A percentile compares a stretch with the other conserved stretches of the same genome.
Conservation (phyloP, 2,113 vertebrate species). For the Pteronura brasiliensis region DNA sequence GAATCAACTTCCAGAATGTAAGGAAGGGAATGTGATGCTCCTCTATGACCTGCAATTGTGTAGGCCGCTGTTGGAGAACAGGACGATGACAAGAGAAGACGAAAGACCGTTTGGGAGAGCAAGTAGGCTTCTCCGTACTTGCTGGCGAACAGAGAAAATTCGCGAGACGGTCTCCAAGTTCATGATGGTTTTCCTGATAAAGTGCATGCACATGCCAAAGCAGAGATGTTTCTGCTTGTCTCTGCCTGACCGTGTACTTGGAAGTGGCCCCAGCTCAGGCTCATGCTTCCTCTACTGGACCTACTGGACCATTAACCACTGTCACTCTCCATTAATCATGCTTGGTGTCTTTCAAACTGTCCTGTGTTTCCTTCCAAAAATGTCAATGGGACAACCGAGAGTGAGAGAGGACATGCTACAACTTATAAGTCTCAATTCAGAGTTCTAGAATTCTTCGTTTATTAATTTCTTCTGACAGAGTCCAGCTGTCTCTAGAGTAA, state of each 20-base stretch:
- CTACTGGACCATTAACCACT: background rate
- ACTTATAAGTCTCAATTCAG: conserved; percentile 22
- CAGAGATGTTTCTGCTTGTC: background rate
- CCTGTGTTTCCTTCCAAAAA: conserved; percentile 39
- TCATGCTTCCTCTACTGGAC: background rate
- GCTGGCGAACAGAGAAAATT: background rate
- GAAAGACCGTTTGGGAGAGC: background rate
- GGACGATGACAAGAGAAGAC: background rate
- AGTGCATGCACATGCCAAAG: background rate
- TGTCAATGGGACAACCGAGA: background rate
- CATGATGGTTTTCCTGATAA: background rate
- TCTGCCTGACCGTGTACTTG: background rate
- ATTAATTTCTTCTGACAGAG: conserved; percentile 71
- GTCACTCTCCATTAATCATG: conserved; percentile 22
- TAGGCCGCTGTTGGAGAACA: background rate
- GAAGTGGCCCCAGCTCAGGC: background rate
- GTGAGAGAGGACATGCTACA: background rate
- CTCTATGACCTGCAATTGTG: accelerated
- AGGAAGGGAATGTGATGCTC: background rate
- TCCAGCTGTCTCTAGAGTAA: conserved; percentile 77
- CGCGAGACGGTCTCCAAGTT: background rate
- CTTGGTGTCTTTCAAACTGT: background rate
- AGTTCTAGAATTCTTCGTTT: conserved; percentile 57
- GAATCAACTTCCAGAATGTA: background rate
- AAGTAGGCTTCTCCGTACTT: background rate